Evolutionary conservation across 2,797 vertebrate species (phyloP).

Genomic region (Typhlichthys eigenmanni): DNA sequence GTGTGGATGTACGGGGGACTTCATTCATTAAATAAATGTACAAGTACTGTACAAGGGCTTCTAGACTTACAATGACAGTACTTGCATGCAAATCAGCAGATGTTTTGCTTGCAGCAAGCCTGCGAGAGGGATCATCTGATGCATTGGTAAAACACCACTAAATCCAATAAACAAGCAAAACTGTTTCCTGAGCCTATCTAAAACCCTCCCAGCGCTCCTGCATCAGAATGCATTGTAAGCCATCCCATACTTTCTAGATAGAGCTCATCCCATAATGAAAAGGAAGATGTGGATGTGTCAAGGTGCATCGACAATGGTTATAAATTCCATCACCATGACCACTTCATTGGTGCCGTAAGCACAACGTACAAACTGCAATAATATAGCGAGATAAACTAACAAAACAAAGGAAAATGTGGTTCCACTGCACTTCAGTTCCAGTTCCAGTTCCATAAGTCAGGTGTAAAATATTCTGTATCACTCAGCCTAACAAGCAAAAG

Average conservation of each 20-base stretch:
- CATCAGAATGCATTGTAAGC: neutral
- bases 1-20: no score
- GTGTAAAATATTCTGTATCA: neutral
- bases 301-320: neutral
- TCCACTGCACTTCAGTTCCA: no score
- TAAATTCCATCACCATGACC: neutral
- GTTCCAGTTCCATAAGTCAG: neutral
- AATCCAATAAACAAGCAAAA: constrained; percentile 39
- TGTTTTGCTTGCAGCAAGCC: no score
- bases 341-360: neutral
- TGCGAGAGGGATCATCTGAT: constrained; percentile 7
- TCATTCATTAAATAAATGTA: no score
- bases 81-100: no score
- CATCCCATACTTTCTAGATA: neutral
- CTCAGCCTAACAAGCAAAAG: neutral
- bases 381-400: no score
- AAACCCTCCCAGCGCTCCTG: neutral
- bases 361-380: neutral
- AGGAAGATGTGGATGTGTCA: no score
- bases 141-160: constrained; percentile 25
- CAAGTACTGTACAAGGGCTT: no score
- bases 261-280: neutral
- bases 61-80: no score
- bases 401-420: no score
- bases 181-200: neutral